phyloP scores from a whole-genome alignment of 2,113 vertebrate genomes.

The Thoracochromis brauschi region DNA sequence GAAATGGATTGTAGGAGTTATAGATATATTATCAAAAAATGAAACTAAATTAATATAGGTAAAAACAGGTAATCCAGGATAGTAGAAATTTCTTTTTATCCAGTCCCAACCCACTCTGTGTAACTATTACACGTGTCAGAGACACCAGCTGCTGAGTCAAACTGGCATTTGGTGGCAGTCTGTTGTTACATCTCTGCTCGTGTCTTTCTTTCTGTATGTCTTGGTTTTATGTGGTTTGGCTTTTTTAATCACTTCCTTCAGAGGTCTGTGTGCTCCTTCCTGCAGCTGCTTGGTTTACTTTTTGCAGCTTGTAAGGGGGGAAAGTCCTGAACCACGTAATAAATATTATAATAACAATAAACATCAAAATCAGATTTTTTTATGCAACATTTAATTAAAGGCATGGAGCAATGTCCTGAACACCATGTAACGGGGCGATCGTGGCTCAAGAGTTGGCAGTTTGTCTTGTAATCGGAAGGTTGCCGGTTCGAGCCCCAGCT shows the following conservation, averaged over 20 bases:
- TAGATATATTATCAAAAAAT: neutral
- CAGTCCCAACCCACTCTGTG: neutral
- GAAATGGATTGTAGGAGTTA: neutral
- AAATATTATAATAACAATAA: neutral
- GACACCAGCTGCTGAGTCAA: neutral
- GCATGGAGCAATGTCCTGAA: neutral
- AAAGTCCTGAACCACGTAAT: neutral
- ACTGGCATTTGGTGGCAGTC: neutral
- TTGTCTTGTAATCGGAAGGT: neutral
- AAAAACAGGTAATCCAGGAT: neutral
- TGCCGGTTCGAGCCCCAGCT: neutral
- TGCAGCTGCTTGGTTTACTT: neutral
- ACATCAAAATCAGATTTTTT: neutral
- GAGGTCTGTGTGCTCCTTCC: neutral
- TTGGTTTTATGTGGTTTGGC: neutral
- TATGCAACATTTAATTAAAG: neutral
- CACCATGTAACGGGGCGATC: neutral
- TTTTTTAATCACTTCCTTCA: neutral
- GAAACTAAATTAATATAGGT: neutral
- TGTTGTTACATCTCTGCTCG: neutral
- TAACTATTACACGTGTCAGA: neutral
- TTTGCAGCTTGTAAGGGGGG: neutral
- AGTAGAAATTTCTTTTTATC: neutral
- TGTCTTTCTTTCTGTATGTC: neutral
- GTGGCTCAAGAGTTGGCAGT: neutral